Base-by-base conservation (phyloP, 1,140 invertebrate genomes). In the Riptortus pedestris region DNA sequence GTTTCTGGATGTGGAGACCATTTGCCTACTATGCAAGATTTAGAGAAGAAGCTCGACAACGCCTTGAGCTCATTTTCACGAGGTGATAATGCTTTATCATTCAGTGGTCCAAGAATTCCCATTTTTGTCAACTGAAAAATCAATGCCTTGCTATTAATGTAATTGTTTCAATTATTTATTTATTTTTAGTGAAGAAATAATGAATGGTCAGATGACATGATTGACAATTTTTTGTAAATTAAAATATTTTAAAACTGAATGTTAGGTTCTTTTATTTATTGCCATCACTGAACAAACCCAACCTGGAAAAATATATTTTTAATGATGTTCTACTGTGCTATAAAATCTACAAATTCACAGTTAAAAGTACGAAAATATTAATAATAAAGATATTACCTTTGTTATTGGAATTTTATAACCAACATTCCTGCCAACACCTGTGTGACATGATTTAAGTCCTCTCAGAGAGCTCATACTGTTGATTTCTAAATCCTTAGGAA, bases 381-480 rank as follows among this genome's bases (percentile, higher is more conserved):
- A 9, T 9, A 20, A 51, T 3, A 58, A 51, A 4, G 16, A 28
- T 27, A 65, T 69, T 70, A 80, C 79, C 66, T 72, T 71, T 2
- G 74, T 71, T 16, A 76, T 69, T 0, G 76, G 76, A 9, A 77
- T 74, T 75, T 88, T 86, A 74, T 89, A 91, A 24, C 87, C 87
- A 12, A 87, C 85, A 69, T 88, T 89, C 62, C 86, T 79, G 27
- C 86, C 85, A 31, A 88, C 82, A 1, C 86, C 87, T 0, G 87
- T 88, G 71, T 90, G 87, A 71, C 88, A 91, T 1, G 87, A 89
- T 67, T 83, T 85, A 31, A 86, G 76, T 7, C 86, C 86, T 59
- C 81, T 80, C 22, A 91, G 72, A 58, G 83, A 81, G 60, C 82
- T 75, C 16, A 87, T 72, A 27, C 76, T 81, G 58, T 79, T 78